phyloP scores from a whole-genome alignment of 1,140 invertebrate genomes.

The Dolichoris vasculosae region DNA sequence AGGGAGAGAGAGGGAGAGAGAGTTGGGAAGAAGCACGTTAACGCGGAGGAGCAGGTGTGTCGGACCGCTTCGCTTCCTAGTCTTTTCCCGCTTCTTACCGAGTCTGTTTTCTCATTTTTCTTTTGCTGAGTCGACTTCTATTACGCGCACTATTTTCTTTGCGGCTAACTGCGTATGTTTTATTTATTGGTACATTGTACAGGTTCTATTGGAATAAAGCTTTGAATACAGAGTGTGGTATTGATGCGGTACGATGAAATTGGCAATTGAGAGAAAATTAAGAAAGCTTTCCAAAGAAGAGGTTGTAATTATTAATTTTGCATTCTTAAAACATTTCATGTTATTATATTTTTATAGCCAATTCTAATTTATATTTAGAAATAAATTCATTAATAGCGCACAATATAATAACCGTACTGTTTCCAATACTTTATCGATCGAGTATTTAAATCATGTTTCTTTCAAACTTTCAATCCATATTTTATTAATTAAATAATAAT shows the following conservation, averaged over 20 bases:
- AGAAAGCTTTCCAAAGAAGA: background rate
- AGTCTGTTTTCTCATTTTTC: background rate
- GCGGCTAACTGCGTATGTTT: slow-evolving; percentile 5
- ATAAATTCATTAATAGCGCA: too few relatives aligned
- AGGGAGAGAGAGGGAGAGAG: background rate
- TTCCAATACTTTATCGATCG: too few relatives aligned
- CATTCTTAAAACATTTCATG: background rate
- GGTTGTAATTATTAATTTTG: background rate
- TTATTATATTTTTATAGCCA: background rate
- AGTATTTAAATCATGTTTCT: too few relatives aligned
- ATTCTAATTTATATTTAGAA: too few relatives aligned
- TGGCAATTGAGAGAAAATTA: background rate
- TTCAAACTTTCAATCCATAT: too few relatives aligned
- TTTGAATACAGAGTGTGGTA: background rate
- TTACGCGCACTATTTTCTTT: slow-evolving; percentile 15
- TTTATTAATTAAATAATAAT: too few relatives aligned
- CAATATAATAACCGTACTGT: too few relatives aligned
- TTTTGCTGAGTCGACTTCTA: background rate
- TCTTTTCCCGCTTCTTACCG: background rate
- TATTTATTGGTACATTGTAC: slow-evolving; percentile 43
- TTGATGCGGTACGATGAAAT: background rate
- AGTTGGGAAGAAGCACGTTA: background rate
- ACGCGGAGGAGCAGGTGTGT: slow-evolving; percentile 11
- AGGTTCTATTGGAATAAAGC: background rate
- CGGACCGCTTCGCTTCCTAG: slow-evolving; percentile 12